Conservation (phyloP, 2,888 invertebrate species). For the Andrena chrysosceles region DNA sequence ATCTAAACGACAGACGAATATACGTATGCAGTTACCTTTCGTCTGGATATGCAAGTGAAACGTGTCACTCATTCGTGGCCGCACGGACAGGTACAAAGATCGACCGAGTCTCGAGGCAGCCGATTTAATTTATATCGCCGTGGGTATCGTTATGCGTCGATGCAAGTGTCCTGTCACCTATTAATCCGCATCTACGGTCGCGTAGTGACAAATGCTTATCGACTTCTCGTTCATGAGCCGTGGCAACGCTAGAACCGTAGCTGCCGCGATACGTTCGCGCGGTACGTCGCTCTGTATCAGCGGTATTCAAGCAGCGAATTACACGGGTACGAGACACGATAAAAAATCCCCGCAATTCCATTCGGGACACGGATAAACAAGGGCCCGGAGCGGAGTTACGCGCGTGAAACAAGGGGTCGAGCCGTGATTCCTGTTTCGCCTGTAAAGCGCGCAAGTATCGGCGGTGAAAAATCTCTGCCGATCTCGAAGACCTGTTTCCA, state of each 20-base stretch:
- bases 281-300: background rate
- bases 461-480: slow-evolving; percentile 1
- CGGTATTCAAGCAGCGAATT: slow-evolving; percentile 3
- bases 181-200: slow-evolving; percentile 39
- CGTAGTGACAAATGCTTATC: slow-evolving; percentile 56
- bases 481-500: slow-evolving; percentile 14
- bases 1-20: background rate
- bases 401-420: background rate
- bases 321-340: background rate
- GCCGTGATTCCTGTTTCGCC: slow-evolving; percentile 10
- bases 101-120: slow-evolving; percentile 15
- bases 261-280: background rate
- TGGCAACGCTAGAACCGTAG: slow-evolving; percentile 22
- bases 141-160: slow-evolving; percentile 41
- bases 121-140: slow-evolving; percentile 54
- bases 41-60: background rate
- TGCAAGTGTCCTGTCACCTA: slow-evolving; percentile 43
- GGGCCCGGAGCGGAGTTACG: background rate
- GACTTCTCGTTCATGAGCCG: slow-evolving; percentile 45
- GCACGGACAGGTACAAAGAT: slow-evolving; percentile 2
- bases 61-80: slow-evolving; percentile 16
- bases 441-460: slow-evolving; percentile 8
- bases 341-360: background rate
- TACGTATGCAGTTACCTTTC: background rate
- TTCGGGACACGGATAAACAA: slow-evolving; percentile 2